These are phyloP conservation scores for Antedon mediterranea DNA, from an alignment of 53 echinoderm and acorn worm genomes.

Conservation along the genomic window DNA sequence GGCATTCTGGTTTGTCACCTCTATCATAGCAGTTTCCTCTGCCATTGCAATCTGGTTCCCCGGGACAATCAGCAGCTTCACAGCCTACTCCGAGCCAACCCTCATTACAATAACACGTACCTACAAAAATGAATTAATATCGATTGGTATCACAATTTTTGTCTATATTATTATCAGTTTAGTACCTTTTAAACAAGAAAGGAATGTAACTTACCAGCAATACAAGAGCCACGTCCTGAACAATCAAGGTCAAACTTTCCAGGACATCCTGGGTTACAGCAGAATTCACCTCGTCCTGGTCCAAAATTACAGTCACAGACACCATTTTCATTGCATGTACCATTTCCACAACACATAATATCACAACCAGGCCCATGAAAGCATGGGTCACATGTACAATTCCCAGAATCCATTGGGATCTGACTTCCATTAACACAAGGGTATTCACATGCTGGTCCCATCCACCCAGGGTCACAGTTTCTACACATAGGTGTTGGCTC, in stretches of 20 bases:
- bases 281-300: constrained; percentile 60
- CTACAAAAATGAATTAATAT: background rate
- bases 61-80: constrained; percentile 68
- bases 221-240: constrained; percentile 63
- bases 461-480: constrained; percentile 40
- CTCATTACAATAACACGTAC: constrained; percentile 44
- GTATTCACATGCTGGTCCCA: constrained; percentile 62
- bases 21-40: constrained; percentile 40
- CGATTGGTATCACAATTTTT: background rate
- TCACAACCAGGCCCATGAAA: constrained; percentile 62
- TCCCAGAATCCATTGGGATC: constrained; percentile 40
- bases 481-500: constrained; percentile 45
- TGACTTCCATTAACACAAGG: constrained; percentile 40
- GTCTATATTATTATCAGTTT: background rate
- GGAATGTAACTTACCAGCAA: constrained; percentile 21
- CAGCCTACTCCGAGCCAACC: constrained; percentile 80
- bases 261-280: constrained; percentile 54
- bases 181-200: background rate
- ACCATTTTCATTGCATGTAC: constrained; percentile 36
- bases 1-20: constrained; percentile 35
- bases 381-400: constrained; percentile 71
- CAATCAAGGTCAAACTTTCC: constrained; percentile 50
- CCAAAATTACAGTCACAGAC: constrained; percentile 51
- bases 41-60: constrained; percentile 63
- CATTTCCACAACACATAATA: constrained; percentile 38